Evolutionary conservation across 2,888 invertebrate genomes (phyloP).

Genomic region (Trilocha varians): DNA sequence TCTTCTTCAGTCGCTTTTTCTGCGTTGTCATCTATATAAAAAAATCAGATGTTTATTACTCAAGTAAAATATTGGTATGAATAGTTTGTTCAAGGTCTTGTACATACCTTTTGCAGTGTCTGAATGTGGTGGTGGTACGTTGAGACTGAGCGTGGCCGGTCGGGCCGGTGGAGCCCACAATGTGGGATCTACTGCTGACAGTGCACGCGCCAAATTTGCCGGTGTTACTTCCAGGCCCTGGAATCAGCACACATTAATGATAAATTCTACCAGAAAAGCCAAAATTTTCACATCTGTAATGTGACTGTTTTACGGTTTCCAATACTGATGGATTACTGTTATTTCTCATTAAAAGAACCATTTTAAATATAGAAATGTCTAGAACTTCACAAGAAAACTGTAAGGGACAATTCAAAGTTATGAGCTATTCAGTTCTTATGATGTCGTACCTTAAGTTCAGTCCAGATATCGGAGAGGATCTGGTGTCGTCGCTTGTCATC

Average conservation of each 20-base stretch:
- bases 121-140: constrained; percentile 71
- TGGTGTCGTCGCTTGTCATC: constrained; percentile 78
- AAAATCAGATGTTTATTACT: neutral
- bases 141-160: constrained; percentile 80
- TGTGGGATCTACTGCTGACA: constrained; percentile 77
- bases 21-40: constrained; percentile 35
- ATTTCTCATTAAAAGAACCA: too few species aligned
- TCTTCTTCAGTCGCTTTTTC: constrained; percentile 59
- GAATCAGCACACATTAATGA: constrained; percentile 2
- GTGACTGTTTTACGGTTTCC: too few species aligned
- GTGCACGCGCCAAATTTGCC: constrained; percentile 74
- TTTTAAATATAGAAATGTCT: too few species aligned
- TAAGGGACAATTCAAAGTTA: too few species aligned
- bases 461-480: constrained; percentile 76
- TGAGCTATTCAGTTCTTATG: too few species aligned
- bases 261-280: too few species aligned
- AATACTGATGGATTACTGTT: too few species aligned
- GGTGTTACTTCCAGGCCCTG: constrained; percentile 76
- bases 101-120: constrained; percentile 41
- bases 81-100: neutral
- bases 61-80: neutral
- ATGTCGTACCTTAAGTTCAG: constrained; percentile 68
- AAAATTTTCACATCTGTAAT: too few species aligned
- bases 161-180: constrained; percentile 79
- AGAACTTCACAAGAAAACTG: too few species aligned